Conservation (phyloP, 2,797 vertebrate genomes). For the Poeciliopsis paucimaculata region DNA sequence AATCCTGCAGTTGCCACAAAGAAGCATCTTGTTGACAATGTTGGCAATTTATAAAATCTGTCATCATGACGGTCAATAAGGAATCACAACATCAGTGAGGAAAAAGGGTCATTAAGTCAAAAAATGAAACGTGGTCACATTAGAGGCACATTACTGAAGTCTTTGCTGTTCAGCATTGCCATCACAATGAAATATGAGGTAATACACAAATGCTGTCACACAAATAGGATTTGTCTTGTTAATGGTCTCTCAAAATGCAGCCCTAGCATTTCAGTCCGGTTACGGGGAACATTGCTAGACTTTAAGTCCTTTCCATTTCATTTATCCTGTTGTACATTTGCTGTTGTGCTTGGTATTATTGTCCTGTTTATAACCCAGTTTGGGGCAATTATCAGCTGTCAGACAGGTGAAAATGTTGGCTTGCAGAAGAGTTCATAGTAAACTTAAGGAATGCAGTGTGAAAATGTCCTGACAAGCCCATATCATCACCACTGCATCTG, state of each 20-base stretch:
- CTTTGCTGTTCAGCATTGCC: not conserved
- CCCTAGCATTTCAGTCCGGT: no score
- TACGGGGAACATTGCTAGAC: not conserved
- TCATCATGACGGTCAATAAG: not conserved
- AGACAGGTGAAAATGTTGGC: no score
- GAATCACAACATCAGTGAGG: not conserved
- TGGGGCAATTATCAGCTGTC: no score
- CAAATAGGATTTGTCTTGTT: constrained; percentile 1
- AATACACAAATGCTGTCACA: not conserved
- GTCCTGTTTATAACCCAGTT: not conserved
- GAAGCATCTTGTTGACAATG: not conserved
- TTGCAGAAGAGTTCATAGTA: no score
- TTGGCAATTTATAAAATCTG: not conserved
- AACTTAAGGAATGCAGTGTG: no score
- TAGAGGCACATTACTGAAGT: not conserved
- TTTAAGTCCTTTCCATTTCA: not conserved
- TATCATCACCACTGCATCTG: no score
- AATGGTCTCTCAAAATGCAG: not conserved
- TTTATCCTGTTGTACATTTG: not conserved
- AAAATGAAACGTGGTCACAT: not conserved
- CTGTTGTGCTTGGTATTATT: not conserved
- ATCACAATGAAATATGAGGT: not conserved
- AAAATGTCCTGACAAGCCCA: no score
- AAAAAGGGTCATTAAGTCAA: not conserved
- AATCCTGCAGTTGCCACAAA: not conserved